phyloP scores from a whole-genome alignment of 2,113 vertebrate species.

The Xenopus tropicalis region DNA sequence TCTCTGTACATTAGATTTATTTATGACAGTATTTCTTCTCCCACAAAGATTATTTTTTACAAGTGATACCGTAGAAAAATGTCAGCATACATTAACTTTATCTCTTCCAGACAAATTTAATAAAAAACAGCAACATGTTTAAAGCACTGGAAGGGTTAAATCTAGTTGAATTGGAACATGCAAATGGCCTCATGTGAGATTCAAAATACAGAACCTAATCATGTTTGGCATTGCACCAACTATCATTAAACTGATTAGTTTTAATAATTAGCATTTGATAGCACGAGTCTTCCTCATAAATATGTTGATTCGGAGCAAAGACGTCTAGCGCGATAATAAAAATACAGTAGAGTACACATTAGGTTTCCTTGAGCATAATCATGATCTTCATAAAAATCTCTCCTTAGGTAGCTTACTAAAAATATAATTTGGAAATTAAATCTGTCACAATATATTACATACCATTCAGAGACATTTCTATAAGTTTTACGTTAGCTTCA shows the following conservation, averaged over 20 bases:
- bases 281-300: conserved; percentile 74
- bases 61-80: no score
- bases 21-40: neutral
- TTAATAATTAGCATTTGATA: conserved; percentile 79
- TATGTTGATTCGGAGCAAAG: conserved; percentile 79
- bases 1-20: no score
- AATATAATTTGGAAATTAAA: conserved; percentile 11
- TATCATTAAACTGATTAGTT: conserved; percentile 80
- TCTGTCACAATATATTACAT: conserved; percentile 9
- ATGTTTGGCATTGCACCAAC: conserved; percentile 71
- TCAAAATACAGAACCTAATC: conserved; percentile 71
- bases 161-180: conserved; percentile 51
- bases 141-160: conserved; percentile 18
- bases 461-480: neutral
- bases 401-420: conserved; percentile 9
- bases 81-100: no score
- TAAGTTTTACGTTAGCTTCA: conserved; percentile 32
- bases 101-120: no score
- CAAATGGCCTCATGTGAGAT: conserved; percentile 70
- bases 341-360: conserved; percentile 68
- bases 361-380: conserved; percentile 62
- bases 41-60: no score
- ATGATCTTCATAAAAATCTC: conserved; percentile 36
- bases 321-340: conserved; percentile 76
- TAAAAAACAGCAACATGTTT: neutral